A percentile compares a stretch with the other conserved stretches of the same genome.
Conservation (phyloP, 2,797 vertebrate genomes). For the Tamandua tetradactyla region DNA sequence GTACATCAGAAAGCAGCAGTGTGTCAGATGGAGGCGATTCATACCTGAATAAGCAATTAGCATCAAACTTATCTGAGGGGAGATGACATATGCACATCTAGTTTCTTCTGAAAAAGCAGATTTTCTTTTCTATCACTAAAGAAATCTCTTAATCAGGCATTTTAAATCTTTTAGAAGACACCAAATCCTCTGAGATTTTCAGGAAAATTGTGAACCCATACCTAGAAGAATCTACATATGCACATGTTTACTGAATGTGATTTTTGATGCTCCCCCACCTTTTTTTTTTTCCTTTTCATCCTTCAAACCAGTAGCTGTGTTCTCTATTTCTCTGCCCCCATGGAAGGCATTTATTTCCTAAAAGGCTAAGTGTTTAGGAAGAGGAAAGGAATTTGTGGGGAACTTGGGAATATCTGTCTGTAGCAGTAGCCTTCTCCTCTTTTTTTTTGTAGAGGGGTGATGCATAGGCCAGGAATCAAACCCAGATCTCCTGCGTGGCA, state of each 20-base stretch:
- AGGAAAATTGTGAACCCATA: neutral
- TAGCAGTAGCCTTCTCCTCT: no score
- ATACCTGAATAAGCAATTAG: constrained; percentile 70
- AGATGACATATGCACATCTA: neutral
- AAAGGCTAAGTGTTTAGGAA: neutral
- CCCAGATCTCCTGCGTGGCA: no score
- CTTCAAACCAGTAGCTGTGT: neutral
- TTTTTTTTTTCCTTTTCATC: neutral
- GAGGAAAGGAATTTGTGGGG: neutral
- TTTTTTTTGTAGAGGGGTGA: no score
- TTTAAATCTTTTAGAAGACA: constrained; percentile 2
- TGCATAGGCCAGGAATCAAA: no score
- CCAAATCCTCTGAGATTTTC: neutral
- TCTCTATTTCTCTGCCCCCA: no score
- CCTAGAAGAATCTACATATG: neutral
- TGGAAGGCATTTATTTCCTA: neutral
- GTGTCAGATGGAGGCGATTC: constrained; percentile 72
- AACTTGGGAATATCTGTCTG: neutral
- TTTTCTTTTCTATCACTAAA: neutral
- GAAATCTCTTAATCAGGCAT: neutral
- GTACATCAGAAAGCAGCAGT: constrained; percentile 53
- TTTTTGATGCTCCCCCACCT: neutral
- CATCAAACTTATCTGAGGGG: neutral
- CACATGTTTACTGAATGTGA: accelerated
- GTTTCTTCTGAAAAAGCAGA: constrained; percentile 44